Base-by-base conservation (phyloP, 2,888 invertebrate genomes). In the Anarsia innoxiella region DNA sequence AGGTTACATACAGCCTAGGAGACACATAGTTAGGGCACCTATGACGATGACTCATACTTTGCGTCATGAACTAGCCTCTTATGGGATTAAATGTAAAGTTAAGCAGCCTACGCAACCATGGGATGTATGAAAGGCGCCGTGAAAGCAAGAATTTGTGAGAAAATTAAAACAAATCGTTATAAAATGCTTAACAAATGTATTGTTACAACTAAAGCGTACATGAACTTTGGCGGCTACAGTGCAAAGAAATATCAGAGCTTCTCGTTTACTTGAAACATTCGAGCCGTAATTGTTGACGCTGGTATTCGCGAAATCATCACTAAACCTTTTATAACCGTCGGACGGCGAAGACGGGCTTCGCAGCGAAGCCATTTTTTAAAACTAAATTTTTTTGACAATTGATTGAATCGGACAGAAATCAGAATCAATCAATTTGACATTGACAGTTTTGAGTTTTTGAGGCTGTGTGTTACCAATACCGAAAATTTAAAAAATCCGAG, bases 261-360 rank as follows among this genome's bases (percentile, higher is more conserved):
- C 70, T 64, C 43, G 61, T 87, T 87, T 86, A 89, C 89, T 87
- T 74, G 86, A 63, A 57, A 80, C 83, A 61, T 88, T 88, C 48
- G 89, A 88, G 62, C 89, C 89, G 74, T 89, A 89, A 62, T 88
- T 86, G 79, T 83, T 84, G 79, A 82, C 63, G 72, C 82, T 82
- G 80, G 70, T 64, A 61, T 80, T 80, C 63, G 80, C 80, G 66
- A 84, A 78, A 72, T 89, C 88, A 73, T 89, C 88, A 72, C 87
- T 86, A 64, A 89, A 89, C 63, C 87, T 82, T 77, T 88, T 87
- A 69, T 89, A 89, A 42, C 89, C 89, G 64, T 89, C 88, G 59
- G 88, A 83, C 65, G 83, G 84, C 62, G 88, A 84, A 60, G 87
- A 86, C 71, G 86, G 83, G 75, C 86, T 86, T 61, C 86, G 70